Conservation (phyloP, 2,797 vertebrate genomes). For the Notamacropus eugenii region DNA sequence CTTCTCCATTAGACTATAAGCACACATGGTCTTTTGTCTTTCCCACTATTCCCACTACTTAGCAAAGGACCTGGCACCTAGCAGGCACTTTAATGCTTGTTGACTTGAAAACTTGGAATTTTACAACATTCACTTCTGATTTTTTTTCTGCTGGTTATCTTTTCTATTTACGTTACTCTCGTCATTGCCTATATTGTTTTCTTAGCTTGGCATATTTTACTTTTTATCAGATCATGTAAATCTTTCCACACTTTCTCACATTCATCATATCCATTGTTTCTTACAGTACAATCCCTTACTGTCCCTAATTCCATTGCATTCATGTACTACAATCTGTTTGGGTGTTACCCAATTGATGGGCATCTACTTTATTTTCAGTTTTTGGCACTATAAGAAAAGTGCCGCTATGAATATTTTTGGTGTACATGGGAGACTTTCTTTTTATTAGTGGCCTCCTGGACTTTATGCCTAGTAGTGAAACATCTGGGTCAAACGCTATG, state of each 20-base stretch:
- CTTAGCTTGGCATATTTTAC: background rate
- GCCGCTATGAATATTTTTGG: background rate
- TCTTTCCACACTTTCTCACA: background rate
- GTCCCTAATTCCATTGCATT: background rate
- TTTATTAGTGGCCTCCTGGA: background rate
- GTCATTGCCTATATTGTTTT: background rate
- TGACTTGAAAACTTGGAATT: background rate
- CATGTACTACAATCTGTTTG: background rate
- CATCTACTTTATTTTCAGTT: background rate
- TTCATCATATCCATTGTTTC: background rate
- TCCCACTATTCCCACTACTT: background rate
- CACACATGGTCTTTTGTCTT: background rate
- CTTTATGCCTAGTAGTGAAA: background rate
- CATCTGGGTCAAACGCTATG: background rate
- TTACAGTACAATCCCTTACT: background rate
- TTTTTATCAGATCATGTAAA: background rate
- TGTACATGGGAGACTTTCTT: background rate
- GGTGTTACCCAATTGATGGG: background rate
- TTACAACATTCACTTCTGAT: background rate
- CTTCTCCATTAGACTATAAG: background rate
- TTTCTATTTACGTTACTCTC: background rate
- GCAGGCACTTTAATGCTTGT: background rate
- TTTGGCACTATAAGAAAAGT: background rate
- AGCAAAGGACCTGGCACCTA: background rate
- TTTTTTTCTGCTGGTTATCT: background rate